Conservation (phyloP, 1,140 invertebrate species). For the Triops cancriformis region DNA sequence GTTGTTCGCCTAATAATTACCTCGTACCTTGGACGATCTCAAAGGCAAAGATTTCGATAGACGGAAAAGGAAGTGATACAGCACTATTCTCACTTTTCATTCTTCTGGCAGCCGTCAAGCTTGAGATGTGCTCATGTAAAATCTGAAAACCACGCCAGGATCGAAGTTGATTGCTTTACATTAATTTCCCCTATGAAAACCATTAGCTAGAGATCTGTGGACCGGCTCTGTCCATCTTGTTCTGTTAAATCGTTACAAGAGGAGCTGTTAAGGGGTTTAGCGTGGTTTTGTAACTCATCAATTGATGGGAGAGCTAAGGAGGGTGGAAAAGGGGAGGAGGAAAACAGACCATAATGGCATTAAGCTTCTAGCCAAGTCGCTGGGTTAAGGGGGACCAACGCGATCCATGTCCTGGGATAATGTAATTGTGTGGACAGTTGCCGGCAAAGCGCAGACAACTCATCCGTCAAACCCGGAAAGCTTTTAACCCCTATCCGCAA, state of each 20-base stretch:
- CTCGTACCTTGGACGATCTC: neutral
- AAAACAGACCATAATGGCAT: neutral
- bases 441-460: neutral
- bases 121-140: too few relatives aligned
- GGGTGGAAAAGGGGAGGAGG: too few relatives aligned
- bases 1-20: neutral
- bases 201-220: neutral
- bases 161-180: neutral
- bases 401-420: neutral
- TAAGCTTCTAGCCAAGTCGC: neutral
- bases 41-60: conserved; percentile 2
- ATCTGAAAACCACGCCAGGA: neutral
- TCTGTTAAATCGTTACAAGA: neutral
- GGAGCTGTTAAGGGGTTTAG: neutral
- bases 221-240: neutral
- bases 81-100: neutral
- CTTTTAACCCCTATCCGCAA: neutral
- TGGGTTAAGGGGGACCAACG: neutral
- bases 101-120: too few relatives aligned
- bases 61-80: neutral
- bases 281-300: conserved; percentile 6
- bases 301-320: neutral
- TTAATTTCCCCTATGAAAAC: neutral
- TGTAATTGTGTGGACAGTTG: conserved; percentile 2
- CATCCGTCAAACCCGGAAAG: neutral